phyloP scores from a whole-genome alignment of 2,888 invertebrate genomes.

The Smittia sp. region DNA sequence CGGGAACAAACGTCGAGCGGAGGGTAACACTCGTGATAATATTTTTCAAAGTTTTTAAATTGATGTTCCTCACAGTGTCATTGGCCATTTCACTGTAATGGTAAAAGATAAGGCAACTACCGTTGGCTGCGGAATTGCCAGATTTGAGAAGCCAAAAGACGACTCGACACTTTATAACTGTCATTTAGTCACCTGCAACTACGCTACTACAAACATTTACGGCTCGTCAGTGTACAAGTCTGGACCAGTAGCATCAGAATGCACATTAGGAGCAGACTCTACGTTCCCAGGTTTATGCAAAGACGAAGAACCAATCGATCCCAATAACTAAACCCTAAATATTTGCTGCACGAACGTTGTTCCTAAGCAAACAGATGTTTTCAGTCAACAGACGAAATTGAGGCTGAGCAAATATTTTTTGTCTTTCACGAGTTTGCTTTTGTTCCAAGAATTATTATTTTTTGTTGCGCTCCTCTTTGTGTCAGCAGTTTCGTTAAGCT shows the following conservation, averaged over 20 bases:
- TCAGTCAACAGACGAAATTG: no score
- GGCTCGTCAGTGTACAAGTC: background rate
- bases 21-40: no score
- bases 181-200: background rate
- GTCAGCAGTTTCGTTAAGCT: no score
- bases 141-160: background rate
- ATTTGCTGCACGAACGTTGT: no score
- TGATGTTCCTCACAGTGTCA: no score
- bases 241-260: background rate
- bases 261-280: background rate
- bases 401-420: no score
- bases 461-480: no score
- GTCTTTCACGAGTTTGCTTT: no score
- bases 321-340: background rate
- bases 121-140: background rate
- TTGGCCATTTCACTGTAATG: conserved; percentile 1
- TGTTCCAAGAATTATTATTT: no score
- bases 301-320: background rate
- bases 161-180: background rate
- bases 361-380: no score
- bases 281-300: background rate
- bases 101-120: background rate
- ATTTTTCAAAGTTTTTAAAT: no score
- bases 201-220: background rate
- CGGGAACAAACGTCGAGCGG: no score